Evolutionary conservation across 92 coral and sea anemone species (phyloP).

Genomic region (Plumapathes pennacea): DNA sequence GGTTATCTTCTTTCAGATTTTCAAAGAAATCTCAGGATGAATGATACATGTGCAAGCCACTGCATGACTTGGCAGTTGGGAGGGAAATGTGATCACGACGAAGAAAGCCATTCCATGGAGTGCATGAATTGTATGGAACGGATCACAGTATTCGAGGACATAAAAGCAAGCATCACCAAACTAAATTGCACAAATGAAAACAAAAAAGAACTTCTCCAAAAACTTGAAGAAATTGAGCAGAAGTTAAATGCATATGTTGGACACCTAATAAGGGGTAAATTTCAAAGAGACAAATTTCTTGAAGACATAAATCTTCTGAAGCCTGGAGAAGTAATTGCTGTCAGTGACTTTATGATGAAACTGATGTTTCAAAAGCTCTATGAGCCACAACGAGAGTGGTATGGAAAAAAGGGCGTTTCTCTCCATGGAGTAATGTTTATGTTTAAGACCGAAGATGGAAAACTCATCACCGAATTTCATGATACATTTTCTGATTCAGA

Average conservation of each 20-base stretch:
- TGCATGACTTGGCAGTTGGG: slow-evolving; percentile 59
- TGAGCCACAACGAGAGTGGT: slow-evolving; percentile 48
- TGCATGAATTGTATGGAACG: slow-evolving; percentile 20
- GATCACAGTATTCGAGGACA: slow-evolving; percentile 5
- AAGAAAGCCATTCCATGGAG: slow-evolving; percentile 10
- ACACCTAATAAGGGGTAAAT: slow-evolving; percentile 58
- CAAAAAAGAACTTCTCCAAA: slow-evolving; percentile 4
- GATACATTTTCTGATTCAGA: slow-evolving; percentile 29
- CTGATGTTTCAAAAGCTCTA: slow-evolving; percentile 31
- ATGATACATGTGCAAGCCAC: slow-evolving; percentile 42
- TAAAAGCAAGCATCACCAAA: background rate
- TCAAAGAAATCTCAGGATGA: slow-evolving; percentile 14
- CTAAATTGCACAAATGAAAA: slow-evolving; percentile 4
- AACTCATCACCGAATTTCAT: slow-evolving; percentile 41
- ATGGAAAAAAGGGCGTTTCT: slow-evolving; percentile 49
- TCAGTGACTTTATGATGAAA: slow-evolving; percentile 64
- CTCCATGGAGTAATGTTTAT: slow-evolving; percentile 59
- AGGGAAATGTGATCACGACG: slow-evolving; percentile 9
- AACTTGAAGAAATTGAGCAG: slow-evolving; percentile 7
- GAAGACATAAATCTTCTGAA: slow-evolving; percentile 28
- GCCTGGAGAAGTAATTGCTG: slow-evolving; percentile 41
- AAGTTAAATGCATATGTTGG: slow-evolving; percentile 33
- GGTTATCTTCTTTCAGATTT: slow-evolving; percentile 38
- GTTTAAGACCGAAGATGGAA: too few relatives aligned
- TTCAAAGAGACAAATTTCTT: slow-evolving; percentile 26